A percentile compares a stretch with the other conserved stretches of the same genome.
Evolutionary conservation across 2,113 vertebrate species (phyloP).

Genomic region (Rattus norvegicus): DNA sequence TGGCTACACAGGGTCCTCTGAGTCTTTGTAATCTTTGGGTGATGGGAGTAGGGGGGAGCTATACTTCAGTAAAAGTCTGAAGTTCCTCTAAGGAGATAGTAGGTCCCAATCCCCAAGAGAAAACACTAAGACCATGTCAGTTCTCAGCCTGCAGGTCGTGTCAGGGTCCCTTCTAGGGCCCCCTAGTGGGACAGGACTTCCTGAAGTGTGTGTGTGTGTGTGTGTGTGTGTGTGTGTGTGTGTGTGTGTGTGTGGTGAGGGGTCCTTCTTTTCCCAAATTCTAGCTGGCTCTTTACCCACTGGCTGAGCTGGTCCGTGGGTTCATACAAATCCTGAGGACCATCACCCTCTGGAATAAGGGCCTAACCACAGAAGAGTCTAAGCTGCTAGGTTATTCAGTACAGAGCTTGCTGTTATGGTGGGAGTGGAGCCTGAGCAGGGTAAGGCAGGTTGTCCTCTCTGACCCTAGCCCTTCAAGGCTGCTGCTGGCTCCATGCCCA

Average conservation of each 20-base stretch:
- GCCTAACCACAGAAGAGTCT: not conserved
- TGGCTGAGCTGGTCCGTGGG: not conserved
- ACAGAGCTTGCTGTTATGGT: not conserved
- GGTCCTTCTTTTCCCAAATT: not conserved
- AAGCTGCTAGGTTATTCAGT: not conserved
- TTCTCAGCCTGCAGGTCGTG: not conserved
- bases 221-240: too few species aligned
- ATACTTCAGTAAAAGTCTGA: not conserved
- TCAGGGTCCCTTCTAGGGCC: not conserved
- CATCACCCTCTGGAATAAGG: not conserved
- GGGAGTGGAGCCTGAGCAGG: not conserved
- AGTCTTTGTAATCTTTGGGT: not conserved
- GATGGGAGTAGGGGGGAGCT: not conserved
- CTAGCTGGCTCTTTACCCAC: not conserved
- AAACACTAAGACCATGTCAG: not conserved
- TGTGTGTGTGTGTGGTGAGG: too few species aligned
- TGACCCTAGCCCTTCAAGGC: slow-evolving; percentile 62
- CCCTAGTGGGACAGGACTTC: slow-evolving; percentile 1
- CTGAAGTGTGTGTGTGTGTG: not conserved
- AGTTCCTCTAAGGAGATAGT: not conserved
- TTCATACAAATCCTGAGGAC: not conserved
- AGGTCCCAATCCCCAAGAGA: not conserved
- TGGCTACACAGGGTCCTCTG: not conserved
- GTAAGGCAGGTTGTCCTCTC: slow-evolving; percentile 51
- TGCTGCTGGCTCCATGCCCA: slow-evolving; percentile 74